Evolutionary conservation across 1,140 invertebrate species (phyloP).

Genomic region (Globodera ellingtonae): DNA sequence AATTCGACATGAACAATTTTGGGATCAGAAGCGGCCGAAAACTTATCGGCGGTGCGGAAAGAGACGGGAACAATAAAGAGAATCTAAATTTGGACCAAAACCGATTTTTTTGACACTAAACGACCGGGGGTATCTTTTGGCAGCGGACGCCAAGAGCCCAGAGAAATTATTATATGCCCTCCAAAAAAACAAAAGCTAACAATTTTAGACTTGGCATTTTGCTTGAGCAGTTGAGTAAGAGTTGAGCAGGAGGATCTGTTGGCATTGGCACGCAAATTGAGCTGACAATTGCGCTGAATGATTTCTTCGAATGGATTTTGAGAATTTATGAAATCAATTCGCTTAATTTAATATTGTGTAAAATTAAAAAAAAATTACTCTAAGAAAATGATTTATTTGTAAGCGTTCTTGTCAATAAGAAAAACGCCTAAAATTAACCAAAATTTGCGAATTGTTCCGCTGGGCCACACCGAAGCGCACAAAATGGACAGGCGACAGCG

Average conservation of each 20-base stretch:
- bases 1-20: constrained; percentile 22
- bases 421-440: not conserved
- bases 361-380: not conserved
- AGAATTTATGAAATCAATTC: not conserved
- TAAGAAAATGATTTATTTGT: not conserved
- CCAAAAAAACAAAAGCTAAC: not conserved
- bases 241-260: not conserved
- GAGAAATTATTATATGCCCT: not conserved
- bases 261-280: constrained; percentile 17
- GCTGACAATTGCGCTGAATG: not conserved
- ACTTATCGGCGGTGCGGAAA: constrained; percentile 15
- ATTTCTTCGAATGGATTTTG: not conserved
- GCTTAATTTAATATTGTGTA: not conserved
- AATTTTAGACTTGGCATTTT: constrained; percentile 8
- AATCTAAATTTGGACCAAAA: not conserved
- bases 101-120: not conserved
- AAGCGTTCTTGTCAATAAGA: not conserved
- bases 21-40: constrained; percentile 19
- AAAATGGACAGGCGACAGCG: constrained; percentile 34
- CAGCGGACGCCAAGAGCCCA: too few relatives aligned
- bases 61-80: constrained; percentile 25
- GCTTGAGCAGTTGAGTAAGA: not conserved
- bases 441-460: not conserved
- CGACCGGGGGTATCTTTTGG: not conserved
- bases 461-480: constrained; percentile 15